Evolutionary conservation across 2,113 vertebrate genomes (phyloP).

Genomic region (Pantherophis guttatus): DNA sequence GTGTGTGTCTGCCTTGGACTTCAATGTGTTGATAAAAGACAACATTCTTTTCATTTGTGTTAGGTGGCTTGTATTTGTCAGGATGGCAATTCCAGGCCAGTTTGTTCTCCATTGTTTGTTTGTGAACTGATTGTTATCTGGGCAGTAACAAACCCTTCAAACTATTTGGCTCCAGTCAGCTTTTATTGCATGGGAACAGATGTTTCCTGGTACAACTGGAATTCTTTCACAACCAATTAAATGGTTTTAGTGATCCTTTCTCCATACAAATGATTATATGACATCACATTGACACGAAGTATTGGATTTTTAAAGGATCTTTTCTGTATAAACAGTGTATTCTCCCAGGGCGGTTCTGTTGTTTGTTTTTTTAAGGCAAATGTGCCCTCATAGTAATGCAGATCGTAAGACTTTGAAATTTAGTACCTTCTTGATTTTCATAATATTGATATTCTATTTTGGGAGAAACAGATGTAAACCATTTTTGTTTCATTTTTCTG

Average conservation of each 20-base stretch:
- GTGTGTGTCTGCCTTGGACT: neutral
- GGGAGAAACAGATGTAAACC: neutral
- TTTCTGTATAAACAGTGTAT: neutral
- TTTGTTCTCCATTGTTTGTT: slow-evolving; percentile 1
- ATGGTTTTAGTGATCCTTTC: neutral
- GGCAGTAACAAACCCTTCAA: slow-evolving; percentile 8
- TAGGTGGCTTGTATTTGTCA: neutral
- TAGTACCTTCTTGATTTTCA: neutral
- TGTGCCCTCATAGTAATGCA: neutral
- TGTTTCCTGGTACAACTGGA: slow-evolving; percentile 11
- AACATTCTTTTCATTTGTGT: neutral
- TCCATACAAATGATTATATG: neutral
- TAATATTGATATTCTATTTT: neutral
- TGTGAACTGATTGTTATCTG: slow-evolving; percentile 1
- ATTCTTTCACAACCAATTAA: neutral
- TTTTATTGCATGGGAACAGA: slow-evolving; percentile 19
- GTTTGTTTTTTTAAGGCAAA: neutral
- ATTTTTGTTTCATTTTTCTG: neutral
- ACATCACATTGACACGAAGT: neutral
- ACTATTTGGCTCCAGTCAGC: slow-evolving; percentile 18
- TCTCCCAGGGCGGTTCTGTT: neutral
- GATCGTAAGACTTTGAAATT: neutral
- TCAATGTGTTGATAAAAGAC: neutral
- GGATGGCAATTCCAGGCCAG: neutral
- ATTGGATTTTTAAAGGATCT: neutral